phyloP scores from a whole-genome alignment of 2,797 vertebrate genomes.

The Phrynocephalus guinanensis region DNA sequence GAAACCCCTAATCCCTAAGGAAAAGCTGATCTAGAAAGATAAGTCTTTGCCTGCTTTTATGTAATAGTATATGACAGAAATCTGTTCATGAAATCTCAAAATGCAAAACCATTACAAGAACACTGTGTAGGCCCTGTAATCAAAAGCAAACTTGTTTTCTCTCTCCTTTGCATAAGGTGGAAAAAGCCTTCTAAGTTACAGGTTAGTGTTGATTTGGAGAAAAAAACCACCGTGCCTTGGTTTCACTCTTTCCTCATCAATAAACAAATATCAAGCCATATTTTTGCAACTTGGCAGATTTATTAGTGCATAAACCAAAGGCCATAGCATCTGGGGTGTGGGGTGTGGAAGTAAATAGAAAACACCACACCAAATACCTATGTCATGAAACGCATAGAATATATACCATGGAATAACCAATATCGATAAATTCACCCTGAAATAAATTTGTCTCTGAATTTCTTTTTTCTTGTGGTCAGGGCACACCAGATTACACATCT shows the following conservation, averaged over 20 bases:
- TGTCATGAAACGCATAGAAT: not conserved
- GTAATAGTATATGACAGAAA: too few species aligned
- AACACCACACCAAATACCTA: not conserved
- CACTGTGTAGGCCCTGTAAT: not conserved
- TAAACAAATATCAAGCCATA: constrained; percentile 64
- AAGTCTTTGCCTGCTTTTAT: too few species aligned
- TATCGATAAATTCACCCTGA: not conserved
- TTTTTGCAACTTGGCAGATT: constrained; percentile 63
- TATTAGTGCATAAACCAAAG: not conserved
- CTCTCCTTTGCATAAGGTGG: not conserved
- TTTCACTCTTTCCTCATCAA: constrained; percentile 7
- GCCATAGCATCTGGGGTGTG: not conserved
- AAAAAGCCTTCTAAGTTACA: constrained; percentile 43
- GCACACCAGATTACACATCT: not conserved
- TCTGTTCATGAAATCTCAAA: too few species aligned
- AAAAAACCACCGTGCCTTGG: constrained; percentile 4
- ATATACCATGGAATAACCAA: not conserved
- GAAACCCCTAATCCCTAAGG: too few species aligned
- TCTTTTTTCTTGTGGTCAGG: not conserved
- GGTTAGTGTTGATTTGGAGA: constrained; percentile 53
- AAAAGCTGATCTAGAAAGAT: too few species aligned
- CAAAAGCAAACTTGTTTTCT: not conserved
- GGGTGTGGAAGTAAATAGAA: not conserved
- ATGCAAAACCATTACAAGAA: too few species aligned
- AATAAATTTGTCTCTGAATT: constrained; percentile 11